Percentiles rank a stretch among this genome's conserved stretches.
Conservation (phyloP, 2,113 vertebrate species). For the Polypterus bichir region DNA sequence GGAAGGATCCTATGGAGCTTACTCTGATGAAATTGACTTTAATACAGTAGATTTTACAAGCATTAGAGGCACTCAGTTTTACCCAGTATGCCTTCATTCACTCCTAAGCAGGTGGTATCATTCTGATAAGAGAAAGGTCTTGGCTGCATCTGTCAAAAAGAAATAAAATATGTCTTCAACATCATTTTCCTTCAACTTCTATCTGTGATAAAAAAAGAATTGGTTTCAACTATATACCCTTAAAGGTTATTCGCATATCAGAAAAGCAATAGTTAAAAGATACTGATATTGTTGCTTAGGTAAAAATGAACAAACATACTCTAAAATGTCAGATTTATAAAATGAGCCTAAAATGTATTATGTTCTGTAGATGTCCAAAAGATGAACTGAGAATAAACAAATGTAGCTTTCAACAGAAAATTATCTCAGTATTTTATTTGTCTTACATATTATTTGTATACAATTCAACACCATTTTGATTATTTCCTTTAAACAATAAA, state of each 20-base stretch:
- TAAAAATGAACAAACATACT: too few species aligned
- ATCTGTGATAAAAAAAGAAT: constrained; percentile 25
- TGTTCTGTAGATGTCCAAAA: too few species aligned
- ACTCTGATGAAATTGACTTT: constrained; percentile 8
- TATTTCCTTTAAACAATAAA: too few species aligned
- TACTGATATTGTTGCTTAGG: too few species aligned
- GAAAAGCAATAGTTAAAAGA: constrained; percentile 24
- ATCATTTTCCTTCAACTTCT: constrained; percentile 16
- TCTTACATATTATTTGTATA: too few species aligned
- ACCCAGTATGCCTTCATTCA: constrained; percentile 14
- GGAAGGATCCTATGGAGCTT: not conserved
- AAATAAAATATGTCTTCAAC: constrained; percentile 27
- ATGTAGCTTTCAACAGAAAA: too few species aligned
- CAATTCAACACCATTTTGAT: too few species aligned
- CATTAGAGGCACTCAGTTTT: not conserved
- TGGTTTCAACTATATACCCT: constrained; percentile 28
- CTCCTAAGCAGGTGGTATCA: constrained; percentile 18
- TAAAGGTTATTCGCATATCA: constrained; percentile 15
- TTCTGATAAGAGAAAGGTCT: constrained; percentile 22
- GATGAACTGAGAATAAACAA: too few species aligned
- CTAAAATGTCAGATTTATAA: too few species aligned
- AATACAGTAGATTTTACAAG: constrained; percentile 5
- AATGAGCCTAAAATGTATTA: too few species aligned
- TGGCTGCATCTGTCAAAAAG: constrained; percentile 14
- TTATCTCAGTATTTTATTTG: too few species aligned